Base-by-base conservation (phyloP, 2,113 vertebrate species). In the Poecilia latipinna region DNA sequence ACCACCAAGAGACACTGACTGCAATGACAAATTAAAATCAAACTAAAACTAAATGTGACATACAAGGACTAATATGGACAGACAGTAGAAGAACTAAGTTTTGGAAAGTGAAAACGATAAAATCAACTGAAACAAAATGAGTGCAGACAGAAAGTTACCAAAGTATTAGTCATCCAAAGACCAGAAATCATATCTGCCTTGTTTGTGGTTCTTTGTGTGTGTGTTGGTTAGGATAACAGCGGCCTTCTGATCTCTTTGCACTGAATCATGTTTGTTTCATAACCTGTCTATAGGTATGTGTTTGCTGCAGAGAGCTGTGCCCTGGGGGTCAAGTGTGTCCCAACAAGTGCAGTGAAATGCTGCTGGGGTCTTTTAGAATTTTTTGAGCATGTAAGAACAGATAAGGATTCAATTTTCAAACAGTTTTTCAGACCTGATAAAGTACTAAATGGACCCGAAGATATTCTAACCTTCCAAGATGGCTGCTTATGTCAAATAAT, bases 221-320 rank as follows among this genome's bases (percentile, higher is more conserved):
- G 3, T 15, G 19, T 42, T 11, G 3, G 6, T 24, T 63, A 4
- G 62, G 12, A 26, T 31, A 65, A 17, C 24, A 19, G 31, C 1
- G 28, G 61, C 8, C 2, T 33, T 44, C 12, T 63, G 35, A 1
- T 15, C 31, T 74, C 72, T 37, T 13, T 65, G 42, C 63, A 61
- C 39, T 51, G 70, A 28, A 72, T 26, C 57, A 8, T 62, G 61
- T 35, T 61, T 39, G 54, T 29, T 71, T 71, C 57, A 71, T 61
- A 39, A 61, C 57, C 37, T 39, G 13, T 74, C 62, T 37, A 10
- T 35, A 48, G 65, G 62, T 65, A 54, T 79, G 83, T 68, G 70
- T 88, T 69, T 90, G 78, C 89, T 89, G 89, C 90, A 93, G 80
- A 82, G 82, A 82, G 82, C 86, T 88, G 83, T 76, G 82, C 86